Percentiles rank a stretch among this genome's conserved stretches.
phyloP scores from a whole-genome alignment of 37 sponge, comb jelly and placozoan genomes.

The Bolinopsis microptera region DNA sequence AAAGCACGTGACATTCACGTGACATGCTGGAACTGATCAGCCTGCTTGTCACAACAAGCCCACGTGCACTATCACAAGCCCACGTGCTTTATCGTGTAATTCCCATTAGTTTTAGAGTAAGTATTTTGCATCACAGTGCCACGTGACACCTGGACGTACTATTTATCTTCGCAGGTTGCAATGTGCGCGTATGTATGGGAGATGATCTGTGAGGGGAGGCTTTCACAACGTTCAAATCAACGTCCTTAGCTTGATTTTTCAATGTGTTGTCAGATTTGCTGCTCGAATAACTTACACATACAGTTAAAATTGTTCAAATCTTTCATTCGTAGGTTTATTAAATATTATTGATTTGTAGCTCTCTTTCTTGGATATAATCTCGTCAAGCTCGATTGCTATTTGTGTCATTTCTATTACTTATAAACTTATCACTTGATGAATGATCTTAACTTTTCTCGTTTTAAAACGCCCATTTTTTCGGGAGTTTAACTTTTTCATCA shows the following conservation, averaged over 20 bases:
- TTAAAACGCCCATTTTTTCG: no score
- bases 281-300: no score
- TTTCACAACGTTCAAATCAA: not conserved
- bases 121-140: slow-evolving; percentile 10
- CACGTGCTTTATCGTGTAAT: not conserved
- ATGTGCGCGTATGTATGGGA: not conserved
- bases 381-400: no score
- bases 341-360: no score
- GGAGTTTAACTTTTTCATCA: no score
- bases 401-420: no score
- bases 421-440: no score
- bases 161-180: not conserved
- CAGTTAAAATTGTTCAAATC: no score
- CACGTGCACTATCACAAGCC: not conserved
- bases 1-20: not conserved
- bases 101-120: slow-evolving; percentile 38
- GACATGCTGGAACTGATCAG: not conserved
- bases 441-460: no score
- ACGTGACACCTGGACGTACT: not conserved
- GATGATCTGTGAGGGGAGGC: not conserved
- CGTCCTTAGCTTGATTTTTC: no score
- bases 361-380: no score
- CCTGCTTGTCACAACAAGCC: slow-evolving; percentile 1
- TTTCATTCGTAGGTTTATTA: no score
- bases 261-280: not conserved